These are phyloP conservation scores for Montipora sp. DNA, from an alignment of 64 coral and sea anemone species.

Conservation along the genomic window DNA sequence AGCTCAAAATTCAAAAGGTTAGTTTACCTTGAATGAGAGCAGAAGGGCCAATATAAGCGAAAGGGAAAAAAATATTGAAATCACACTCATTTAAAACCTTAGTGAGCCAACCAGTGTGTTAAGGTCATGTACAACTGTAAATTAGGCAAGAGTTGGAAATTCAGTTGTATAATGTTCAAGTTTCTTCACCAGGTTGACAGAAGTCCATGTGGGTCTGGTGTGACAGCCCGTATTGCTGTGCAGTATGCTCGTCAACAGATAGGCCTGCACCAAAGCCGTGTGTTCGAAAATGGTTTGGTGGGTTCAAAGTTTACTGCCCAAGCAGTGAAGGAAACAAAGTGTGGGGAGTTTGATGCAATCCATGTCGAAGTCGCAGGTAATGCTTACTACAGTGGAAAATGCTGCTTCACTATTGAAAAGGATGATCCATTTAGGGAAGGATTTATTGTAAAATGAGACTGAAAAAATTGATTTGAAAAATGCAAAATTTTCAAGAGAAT, in stretches of 20 bases:
- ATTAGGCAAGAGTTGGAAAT: no score
- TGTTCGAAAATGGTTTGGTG: slow-evolving; percentile 82
- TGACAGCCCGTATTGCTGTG: slow-evolving; percentile 94
- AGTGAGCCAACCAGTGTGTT: no score
- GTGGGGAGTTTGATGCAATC: slow-evolving; percentile 94
- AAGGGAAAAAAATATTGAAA: no score
- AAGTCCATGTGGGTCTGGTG: slow-evolving; percentile 86
- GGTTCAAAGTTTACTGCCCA: slow-evolving; percentile 91
- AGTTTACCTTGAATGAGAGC: no score
- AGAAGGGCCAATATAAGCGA: no score
- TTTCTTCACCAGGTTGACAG: slow-evolving; percentile 85
- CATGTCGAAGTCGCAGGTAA: slow-evolving; percentile 89
- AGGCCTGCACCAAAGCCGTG: slow-evolving; percentile 78
- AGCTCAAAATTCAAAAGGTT: no score
- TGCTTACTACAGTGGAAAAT: slow-evolving; percentile 90
- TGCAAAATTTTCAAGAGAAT: no score
- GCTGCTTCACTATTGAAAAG: slow-evolving; percentile 86
- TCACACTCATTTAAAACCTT: no score
- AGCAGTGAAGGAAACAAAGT: slow-evolving; percentile 86
- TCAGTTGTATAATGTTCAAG: no score
- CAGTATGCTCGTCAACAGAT: slow-evolving; percentile 90
- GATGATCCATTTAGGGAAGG: slow-evolving; percentile 89
- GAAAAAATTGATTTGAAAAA: no score
- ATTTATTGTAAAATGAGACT: slow-evolving; percentile 56
- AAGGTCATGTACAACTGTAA: no score